Evolutionary conservation across 2,888 invertebrate genomes (phyloP), one percentile per base, ranked within the genome.

Genomic region (Pecten maximus): DNA sequence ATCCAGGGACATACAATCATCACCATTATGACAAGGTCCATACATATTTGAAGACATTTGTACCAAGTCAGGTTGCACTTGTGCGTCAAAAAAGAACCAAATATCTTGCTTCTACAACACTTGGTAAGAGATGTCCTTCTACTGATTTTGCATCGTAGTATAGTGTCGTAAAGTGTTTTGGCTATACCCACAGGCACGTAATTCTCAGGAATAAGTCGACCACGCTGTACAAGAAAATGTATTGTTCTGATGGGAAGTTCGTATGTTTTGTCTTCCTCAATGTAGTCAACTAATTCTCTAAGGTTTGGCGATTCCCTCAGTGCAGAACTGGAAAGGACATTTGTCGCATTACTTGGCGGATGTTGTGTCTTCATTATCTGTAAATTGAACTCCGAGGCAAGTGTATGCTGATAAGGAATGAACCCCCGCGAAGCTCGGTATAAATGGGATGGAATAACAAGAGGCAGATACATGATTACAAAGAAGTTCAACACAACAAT

Each of bases 91-190:
- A 74, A 12, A 39, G 89, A 50, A 2, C 93, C 93, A 35, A 91
- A 93, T 12, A 94, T 89, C 88, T 94, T 93, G 3, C 93, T 91
- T 28, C 91, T 87, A 90, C 96, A 96, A 88, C 96, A 96, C 15
- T 92, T 88, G 6, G 74, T 89, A 50, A 96, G 93, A 0, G 95
- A 94, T 0, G 92, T 88, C 4, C 95, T 92, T 40, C 94, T 93
- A 12, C 95, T 92, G 8, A 96, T 93, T 89, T 95, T 94, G 91
- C 96, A 96, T 8, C 94, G 93, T 44, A 95, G 87, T 6, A 96
- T 88, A 40, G 95, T 93, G 74, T 95, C 94, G 91, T 94, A 95
- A 2, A 96, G 23, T n/a, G 94, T 90, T 50, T 91, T 91, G 0
- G 93, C 88, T 19, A 95, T 54, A 10, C 95, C 94, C 39, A 95